Conservation (phyloP, 2,888 invertebrate species). For the Andrena fulva region DNA sequence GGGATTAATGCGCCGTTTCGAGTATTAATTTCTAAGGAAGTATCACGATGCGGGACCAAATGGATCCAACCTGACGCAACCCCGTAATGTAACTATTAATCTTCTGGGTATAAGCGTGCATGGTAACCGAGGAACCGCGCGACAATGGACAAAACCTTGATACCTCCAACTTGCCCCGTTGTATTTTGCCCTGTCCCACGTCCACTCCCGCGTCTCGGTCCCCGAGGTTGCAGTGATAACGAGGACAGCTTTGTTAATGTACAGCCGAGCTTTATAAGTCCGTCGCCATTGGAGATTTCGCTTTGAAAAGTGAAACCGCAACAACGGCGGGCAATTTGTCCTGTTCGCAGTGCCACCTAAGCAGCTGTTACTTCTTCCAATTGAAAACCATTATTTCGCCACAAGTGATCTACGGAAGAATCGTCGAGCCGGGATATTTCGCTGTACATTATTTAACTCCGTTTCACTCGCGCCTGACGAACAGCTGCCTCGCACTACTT, state of each 20-base stretch:
- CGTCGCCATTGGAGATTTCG: background rate
- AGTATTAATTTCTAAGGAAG: constrained; percentile 63
- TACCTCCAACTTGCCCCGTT: constrained; percentile 48
- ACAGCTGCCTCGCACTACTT: no score
- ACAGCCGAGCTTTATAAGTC: background rate
- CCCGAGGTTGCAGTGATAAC: background rate
- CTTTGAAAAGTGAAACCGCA: no score
- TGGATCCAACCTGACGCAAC: constrained; percentile 52
- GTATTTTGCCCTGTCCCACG: constrained; percentile 20
- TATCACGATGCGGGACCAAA: constrained; percentile 42
- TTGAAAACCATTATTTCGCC: no score
- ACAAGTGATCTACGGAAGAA: no score
- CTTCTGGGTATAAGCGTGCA: constrained; percentile 38
- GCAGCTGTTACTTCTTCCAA: no score
- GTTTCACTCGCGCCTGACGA: no score
- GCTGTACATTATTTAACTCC: no score
- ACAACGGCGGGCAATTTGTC: background rate
- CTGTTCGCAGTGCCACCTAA: no score
- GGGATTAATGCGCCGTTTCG: constrained; percentile 55
- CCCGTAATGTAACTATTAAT: constrained; percentile 61
- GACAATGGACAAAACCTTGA: constrained; percentile 55
- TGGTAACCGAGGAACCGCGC: constrained; percentile 10
- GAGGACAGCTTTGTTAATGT: background rate
- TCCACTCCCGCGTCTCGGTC: background rate
- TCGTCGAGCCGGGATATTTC: no score